These are phyloP conservation scores for Lateolabrax maculatus DNA, from an alignment of 2,797 vertebrate genomes.

Conservation along the genomic window DNA sequence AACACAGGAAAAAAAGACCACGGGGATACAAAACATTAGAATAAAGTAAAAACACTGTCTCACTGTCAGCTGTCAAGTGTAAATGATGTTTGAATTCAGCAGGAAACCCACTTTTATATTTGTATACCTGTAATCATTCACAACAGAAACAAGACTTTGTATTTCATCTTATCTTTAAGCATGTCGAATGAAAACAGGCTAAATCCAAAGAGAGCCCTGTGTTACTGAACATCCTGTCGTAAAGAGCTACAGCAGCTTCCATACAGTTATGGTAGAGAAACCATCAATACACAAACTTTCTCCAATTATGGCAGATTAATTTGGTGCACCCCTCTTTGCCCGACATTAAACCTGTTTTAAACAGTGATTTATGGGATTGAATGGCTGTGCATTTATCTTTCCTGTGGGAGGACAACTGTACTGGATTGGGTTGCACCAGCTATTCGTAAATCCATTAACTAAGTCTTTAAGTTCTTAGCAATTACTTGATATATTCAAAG, in stretches of 20 bases:
- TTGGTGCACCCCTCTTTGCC: background rate
- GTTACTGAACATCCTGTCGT: constrained; percentile 19
- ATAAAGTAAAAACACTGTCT: constrained; percentile 3
- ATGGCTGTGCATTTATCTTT: constrained; percentile 8
- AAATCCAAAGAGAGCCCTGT: background rate
- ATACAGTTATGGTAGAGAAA: background rate
- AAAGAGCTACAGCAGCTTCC: constrained; percentile 13
- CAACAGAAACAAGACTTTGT: constrained; percentile 13
- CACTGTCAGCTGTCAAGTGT: background rate
- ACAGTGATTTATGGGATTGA: constrained; percentile 9
- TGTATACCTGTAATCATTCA: constrained; percentile 19
- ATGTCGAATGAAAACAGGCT: constrained; percentile 2
- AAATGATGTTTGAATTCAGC: constrained; percentile 20
- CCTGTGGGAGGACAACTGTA: background rate
- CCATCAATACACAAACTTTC: constrained; percentile 6
- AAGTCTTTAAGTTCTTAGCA: background rate
- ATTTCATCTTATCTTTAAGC: constrained; percentile 18
- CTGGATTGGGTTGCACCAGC: background rate
- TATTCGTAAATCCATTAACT: constrained; percentile 5
- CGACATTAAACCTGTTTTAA: background rate
- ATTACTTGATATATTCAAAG: background rate
- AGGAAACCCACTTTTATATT: constrained; percentile 13
- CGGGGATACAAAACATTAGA: background rate
- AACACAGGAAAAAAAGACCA: constrained; percentile 21
- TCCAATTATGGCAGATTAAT: background rate